Conservation (phyloP, 2,113 vertebrate species). For the Craseonycteris thonglongyai region DNA sequence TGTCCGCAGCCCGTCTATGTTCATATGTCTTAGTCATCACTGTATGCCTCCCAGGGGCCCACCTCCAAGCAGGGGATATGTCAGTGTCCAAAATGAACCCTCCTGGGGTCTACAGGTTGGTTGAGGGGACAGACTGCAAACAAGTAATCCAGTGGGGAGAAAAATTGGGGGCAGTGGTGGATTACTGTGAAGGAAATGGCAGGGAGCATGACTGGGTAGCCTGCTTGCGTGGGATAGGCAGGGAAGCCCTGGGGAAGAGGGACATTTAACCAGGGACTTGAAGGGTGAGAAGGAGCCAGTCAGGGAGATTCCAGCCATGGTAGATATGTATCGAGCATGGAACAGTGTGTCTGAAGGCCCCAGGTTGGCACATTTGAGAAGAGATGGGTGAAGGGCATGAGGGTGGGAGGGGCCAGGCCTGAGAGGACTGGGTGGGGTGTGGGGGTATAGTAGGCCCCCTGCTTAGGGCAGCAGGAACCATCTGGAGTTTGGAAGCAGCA, state of each 20-base stretch:
- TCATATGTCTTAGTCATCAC: accelerated
- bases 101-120: neutral
- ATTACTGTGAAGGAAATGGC: neutral
- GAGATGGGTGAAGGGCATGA: accelerated
- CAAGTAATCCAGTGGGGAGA: neutral
- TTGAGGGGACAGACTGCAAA: neutral
- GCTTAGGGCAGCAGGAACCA: neutral
- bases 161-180: neutral
- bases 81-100: neutral
- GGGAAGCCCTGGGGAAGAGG: neutral
- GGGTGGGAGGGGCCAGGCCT: neutral
- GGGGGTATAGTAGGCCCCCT: neutral
- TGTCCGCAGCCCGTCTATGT: accelerated
- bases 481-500: neutral
- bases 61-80: neutral
- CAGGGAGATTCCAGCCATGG: neutral
- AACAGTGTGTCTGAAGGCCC: accelerated
- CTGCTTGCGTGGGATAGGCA: too few species aligned
- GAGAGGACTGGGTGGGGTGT: accelerated
- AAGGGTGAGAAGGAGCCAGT: neutral
- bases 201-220: neutral
- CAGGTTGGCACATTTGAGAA: neutral
- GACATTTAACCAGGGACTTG: neutral
- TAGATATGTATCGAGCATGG: accelerated
- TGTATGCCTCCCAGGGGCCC: neutral